phyloP scores from a whole-genome alignment of 2,888 invertebrate species.

The Pseudeuparius sepicola region DNA sequence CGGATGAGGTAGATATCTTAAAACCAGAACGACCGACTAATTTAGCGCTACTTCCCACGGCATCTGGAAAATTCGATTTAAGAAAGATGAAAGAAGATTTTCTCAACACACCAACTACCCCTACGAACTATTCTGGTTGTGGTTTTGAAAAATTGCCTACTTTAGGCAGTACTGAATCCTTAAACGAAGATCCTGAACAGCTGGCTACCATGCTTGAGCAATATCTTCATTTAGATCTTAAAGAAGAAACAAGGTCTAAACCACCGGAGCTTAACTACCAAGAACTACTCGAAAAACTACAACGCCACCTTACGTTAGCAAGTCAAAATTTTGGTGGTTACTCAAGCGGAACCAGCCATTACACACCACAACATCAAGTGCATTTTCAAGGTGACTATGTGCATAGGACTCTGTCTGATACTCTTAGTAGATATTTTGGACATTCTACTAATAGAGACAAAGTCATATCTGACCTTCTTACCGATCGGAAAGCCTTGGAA shows the following conservation, averaged over 20 bases:
- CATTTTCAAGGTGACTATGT: constrained; percentile 44
- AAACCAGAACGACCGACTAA: constrained; percentile 42
- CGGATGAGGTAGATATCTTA: constrained; percentile 49
- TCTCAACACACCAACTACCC: constrained; percentile 43
- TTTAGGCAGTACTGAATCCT: constrained; percentile 21
- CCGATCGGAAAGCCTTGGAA: constrained; percentile 62
- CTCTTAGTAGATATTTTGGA: constrained; percentile 56
- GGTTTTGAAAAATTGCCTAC: too few relatives aligned
- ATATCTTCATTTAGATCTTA: constrained; percentile 47
- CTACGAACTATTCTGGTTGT: constrained; percentile 21
- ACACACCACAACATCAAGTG: constrained; percentile 21
- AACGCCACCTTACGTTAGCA: constrained; percentile 43
- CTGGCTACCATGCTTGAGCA: constrained; percentile 56
- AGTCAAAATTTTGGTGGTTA: constrained; percentile 20
- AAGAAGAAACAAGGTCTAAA: constrained; percentile 16
- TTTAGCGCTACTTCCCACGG: constrained; percentile 30
- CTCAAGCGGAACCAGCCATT: constrained; percentile 6
- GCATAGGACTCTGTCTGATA: constrained; percentile 54
- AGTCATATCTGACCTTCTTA: constrained; percentile 62
- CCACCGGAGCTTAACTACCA: constrained; percentile 45
- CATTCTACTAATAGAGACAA: constrained; percentile 55
- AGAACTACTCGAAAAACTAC: constrained; percentile 53
- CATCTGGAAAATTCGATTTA: constrained; percentile 55
- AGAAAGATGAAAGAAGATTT: constrained; percentile 60
- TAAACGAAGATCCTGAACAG: constrained; percentile 38